Evolutionary conservation across 2,888 invertebrate species (phyloP).

Genomic region (Lycocerus yunnanus): DNA sequence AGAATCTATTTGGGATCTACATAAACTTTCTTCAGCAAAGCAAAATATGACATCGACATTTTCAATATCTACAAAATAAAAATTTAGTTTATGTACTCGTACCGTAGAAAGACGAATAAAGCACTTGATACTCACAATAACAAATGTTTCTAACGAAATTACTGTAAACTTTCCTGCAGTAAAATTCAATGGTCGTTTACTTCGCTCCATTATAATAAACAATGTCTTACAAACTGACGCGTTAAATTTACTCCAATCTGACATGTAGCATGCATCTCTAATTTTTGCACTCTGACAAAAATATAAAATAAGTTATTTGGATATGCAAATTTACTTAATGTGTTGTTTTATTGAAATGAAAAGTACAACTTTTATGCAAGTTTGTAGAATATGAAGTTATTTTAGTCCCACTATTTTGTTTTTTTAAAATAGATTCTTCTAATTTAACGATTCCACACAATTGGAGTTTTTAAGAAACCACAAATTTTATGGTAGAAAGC

Average conservation of each 20-base stretch:
- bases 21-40: background rate
- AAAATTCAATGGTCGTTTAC: background rate
- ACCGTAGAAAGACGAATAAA: background rate
- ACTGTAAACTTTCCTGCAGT: constrained; percentile 5
- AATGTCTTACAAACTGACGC: background rate
- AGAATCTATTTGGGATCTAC: background rate
- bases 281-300: background rate
- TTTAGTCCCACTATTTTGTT: too few relatives aligned
- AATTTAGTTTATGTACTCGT: too few relatives aligned
- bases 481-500: too few relatives aligned
- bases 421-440: too few relatives aligned
- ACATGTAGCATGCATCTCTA: constrained; percentile 3
- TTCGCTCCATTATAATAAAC: constrained; percentile 7
- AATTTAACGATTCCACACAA: too few relatives aligned
- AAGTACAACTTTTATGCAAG: too few relatives aligned
- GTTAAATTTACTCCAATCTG: background rate
- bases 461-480: too few relatives aligned
- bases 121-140: background rate
- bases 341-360: too few relatives aligned
- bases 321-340: too few relatives aligned
- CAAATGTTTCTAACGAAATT: background rate
- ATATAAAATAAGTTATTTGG: background rate
- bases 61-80: background rate
- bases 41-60: background rate
- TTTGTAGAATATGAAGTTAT: too few relatives aligned